Conservation (phyloP, 2,888 invertebrate genomes). For the Sussaba pulchella region DNA sequence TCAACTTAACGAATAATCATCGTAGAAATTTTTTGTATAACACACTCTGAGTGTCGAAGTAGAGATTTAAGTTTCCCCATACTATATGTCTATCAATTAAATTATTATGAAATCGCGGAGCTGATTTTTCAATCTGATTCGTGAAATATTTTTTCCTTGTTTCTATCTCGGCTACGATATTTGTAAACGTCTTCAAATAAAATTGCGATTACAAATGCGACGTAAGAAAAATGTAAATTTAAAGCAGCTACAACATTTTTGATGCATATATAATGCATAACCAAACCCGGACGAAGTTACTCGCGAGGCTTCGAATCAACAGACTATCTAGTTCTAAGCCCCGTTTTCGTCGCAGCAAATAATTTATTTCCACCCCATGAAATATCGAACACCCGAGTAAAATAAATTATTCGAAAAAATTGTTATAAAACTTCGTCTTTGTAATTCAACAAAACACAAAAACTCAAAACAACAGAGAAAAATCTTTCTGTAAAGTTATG, state of each 20-base stretch:
- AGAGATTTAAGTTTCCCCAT: constrained; percentile 44
- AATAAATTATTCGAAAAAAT: not conserved
- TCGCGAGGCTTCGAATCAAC: not conserved
- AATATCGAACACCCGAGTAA: not conserved
- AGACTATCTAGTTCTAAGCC: not conserved
- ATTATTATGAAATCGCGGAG: constrained; percentile 50
- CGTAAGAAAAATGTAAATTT: not conserved
- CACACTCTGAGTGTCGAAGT: constrained; percentile 60
- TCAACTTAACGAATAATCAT: constrained; percentile 30
- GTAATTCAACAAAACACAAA: not conserved
- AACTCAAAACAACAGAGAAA: not conserved
- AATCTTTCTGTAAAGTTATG: not conserved
- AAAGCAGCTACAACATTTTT: not conserved
- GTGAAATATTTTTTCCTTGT: not conserved
- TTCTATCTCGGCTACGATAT: not conserved
- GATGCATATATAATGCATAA: not conserved
- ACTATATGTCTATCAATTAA: constrained; percentile 55
- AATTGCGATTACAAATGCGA: not conserved
- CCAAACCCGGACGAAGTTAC: not conserved
- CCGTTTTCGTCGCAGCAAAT: not conserved
- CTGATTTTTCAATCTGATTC: constrained; percentile 24
- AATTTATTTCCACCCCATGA: not conserved
- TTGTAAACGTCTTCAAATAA: not conserved
- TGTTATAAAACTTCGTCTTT: not conserved
- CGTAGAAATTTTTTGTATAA: constrained; percentile 55